A percentile compares a stretch with the other conserved stretches of the same genome.
Evolutionary conservation across 2,113 vertebrate species (phyloP).

Genomic region (Acrocephalus kingi): DNA sequence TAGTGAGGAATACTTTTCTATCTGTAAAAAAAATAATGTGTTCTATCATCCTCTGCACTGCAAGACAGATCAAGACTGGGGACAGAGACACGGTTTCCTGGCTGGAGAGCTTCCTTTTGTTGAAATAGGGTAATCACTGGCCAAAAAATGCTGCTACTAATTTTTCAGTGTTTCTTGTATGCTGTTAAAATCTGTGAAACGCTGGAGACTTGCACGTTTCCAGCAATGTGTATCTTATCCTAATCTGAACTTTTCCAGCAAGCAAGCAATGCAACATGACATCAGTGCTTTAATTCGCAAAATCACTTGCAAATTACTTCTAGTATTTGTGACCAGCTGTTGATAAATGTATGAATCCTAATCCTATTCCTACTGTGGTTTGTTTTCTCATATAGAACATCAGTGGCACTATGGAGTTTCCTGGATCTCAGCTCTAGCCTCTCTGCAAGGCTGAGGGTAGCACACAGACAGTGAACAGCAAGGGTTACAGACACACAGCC

Average conservation of each 20-base stretch:
- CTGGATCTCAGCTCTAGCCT: neutral
- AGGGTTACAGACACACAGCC: neutral
- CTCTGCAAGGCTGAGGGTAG: neutral
- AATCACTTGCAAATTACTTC: neutral
- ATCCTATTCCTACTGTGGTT: neutral
- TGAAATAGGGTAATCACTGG: neutral
- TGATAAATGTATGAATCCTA: neutral
- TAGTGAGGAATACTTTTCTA: neutral
- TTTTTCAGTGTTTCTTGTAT: neutral
- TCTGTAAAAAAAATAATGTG: neutral
- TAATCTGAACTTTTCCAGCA: neutral
- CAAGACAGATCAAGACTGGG: neutral
- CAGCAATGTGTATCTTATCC: neutral
- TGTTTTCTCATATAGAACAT: neutral
- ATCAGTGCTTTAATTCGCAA: neutral
- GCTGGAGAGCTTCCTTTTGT: neutral
- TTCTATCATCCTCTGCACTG: neutral
- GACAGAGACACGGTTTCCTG: neutral
- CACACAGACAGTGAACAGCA: neutral
- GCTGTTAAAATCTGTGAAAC: neutral
- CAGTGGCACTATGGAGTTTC: neutral
- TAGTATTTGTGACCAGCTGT: neutral
- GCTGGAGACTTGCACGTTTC: neutral
- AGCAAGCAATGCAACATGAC: neutral
- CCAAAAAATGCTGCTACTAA: constrained; percentile 2